Base-by-base conservation (phyloP, 2,797 vertebrate species). In the Hydrophis major region DNA sequence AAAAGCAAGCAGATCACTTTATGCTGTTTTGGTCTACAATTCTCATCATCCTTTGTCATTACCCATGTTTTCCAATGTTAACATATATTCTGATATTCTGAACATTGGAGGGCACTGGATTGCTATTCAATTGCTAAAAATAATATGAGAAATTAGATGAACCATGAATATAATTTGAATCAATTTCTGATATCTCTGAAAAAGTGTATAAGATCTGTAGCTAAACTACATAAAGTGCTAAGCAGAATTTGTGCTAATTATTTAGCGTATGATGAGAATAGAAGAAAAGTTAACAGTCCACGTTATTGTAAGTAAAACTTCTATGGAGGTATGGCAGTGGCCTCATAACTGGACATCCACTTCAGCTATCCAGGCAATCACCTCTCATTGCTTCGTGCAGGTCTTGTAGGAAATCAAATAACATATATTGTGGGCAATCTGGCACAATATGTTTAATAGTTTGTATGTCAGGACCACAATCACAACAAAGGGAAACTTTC, bases 151-250 rank as follows among this genome's bases (percentile, higher is more conserved):
- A 2, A 86, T 90, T n/a, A 74, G 3, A 0, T 0, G 5, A 94
- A 42, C 74, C 0, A 60, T 14, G 18, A 0, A 0, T 3, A 57
- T 87, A 0, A 0, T 37, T 28, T 63, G 88, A 89, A 91, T 88
- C 3, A 20, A 93, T 63, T 27, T 89, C 91, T 90, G 91, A 66
- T 78, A 37, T 32, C 25, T 14, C 0, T 6, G 89, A 50, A 93
- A 94, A 90, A 90, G 90, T 53, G 92, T 88, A 60, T n/a, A 86
- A 91, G 88, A 86, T 55, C n/a, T 63, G 50, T 25, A 6, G 25
- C 66, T 86, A 0, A 0, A 89, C 56, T 86, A 87, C 55, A 0
- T 16, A 90, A 92, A 93, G 91, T 89, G 27, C 27, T 1, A 47
- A 6, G 90, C 69, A 4, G 0, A 22, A 4, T 88, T 94, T 91